A percentile compares a stretch with the other conserved stretches of the same genome.
Conservation (phyloP, 2,888 invertebrate genomes). For the Exephanes ischioxanthus region DNA sequence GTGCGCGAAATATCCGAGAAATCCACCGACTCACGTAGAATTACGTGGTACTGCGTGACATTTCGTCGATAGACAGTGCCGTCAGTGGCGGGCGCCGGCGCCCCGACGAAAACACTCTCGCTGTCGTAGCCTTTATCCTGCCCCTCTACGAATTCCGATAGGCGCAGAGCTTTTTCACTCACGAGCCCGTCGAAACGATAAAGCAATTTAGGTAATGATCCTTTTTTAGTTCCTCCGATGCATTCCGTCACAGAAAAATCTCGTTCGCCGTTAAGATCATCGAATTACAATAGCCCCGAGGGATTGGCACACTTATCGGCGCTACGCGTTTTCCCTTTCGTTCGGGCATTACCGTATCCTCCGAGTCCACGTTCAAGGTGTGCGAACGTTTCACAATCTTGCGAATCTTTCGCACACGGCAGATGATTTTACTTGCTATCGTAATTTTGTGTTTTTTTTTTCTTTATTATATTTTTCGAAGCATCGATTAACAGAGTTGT, state of each 20-base stretch:
- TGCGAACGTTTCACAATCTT: conserved; percentile 21
- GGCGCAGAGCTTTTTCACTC: not conserved
- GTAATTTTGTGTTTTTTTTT: not conserved
- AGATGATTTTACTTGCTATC: not conserved
- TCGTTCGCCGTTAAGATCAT: not conserved
- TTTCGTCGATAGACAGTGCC: conserved; percentile 66
- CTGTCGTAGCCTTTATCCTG: conserved; percentile 9
- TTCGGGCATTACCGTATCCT: conserved; percentile 75
- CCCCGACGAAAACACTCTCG: conserved; percentile 48
- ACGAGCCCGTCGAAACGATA: not conserved
- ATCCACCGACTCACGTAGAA: conserved; percentile 31
- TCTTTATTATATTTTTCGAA: not conserved
- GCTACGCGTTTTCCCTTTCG: conserved; percentile 79
- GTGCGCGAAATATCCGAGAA: conserved; percentile 42
- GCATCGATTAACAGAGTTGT: not conserved
- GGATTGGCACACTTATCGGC: conserved; percentile 66
- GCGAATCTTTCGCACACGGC: not conserved
- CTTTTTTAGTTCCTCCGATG: not conserved
- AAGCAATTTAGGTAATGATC: conserved; percentile 19
- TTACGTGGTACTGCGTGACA: conserved; percentile 66
- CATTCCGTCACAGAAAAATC: not conserved
- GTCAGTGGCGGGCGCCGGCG: conserved; percentile 47
- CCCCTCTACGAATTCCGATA: conserved; percentile 1
- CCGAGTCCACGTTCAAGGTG: conserved; percentile 7
- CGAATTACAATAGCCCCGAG: conserved; percentile 41